Base-by-base conservation (phyloP, 2,888 invertebrate genomes). In the Amphipyra tragopoginis region DNA sequence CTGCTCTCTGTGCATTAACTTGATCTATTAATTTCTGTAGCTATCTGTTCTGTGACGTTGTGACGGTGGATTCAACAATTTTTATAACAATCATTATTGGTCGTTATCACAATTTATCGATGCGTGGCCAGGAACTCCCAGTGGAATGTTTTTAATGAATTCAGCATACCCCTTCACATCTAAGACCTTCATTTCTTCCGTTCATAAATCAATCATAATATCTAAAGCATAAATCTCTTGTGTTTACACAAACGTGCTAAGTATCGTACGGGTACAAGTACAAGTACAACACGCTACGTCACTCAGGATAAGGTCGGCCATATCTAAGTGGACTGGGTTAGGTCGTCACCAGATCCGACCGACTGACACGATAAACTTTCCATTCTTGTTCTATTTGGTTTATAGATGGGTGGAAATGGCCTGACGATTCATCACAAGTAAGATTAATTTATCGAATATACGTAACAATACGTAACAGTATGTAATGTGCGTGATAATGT, bases 271-370 rank as follows among this genome's bases (percentile, higher is more conserved):
- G n/a, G n/a, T n/a, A n/a, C n/a, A n/a, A n/a, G n/a, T n/a, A n/a
- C n/a, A n/a, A n/a, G n/a, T 39, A 49, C 45, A 52, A 53, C 40
- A 59, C n/a, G 33, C 33, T 26, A 60, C 64, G 51, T 65, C 53
- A 54, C 45, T 34, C 3, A 2, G 39, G 34, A 54, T 54, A 51
- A 65, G 71, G 67, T 60, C 67, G 8, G 13, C 36, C 55, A 14
- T 76, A 74, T 76, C 67, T 54, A 45, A 72, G 76, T 67, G 76
- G 63, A 76, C 74, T 67, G 76, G 72, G 74, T 57, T 33, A 60
- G 57, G 54, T 54, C 75, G 70, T 55, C 72, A 50, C 34, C 48
- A 6, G 34, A 33, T 42, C 26, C 48, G 56, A 21, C 54, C 44
- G 10, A 56, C 43, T 48, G 49, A 59, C 54, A 43, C 43, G 21